These are phyloP conservation scores for Sebastes vulpes DNA, from an alignment of 2,797 vertebrate species.

Conservation along the genomic window DNA sequence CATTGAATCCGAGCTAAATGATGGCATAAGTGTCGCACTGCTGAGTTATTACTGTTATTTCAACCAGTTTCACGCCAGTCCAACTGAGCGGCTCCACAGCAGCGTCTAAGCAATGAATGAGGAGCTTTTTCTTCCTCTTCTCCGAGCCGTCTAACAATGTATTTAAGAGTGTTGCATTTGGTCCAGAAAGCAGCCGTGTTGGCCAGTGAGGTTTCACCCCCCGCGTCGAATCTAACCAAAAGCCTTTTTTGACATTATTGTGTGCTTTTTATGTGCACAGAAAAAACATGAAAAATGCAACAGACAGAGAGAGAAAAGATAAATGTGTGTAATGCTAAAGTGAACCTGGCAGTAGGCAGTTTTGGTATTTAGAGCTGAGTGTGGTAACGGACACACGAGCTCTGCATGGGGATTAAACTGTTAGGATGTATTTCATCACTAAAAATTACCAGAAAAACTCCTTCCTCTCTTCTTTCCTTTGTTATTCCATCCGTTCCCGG, in stretches of 20 bases:
- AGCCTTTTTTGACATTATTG: conserved; percentile 22
- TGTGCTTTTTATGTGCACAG: conserved; percentile 10
- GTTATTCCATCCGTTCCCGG: conserved; percentile 17
- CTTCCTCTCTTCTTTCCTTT: not conserved
- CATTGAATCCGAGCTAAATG: not conserved
- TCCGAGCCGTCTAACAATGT: not conserved
- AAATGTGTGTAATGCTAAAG: conserved; percentile 32
- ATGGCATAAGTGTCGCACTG: not conserved
- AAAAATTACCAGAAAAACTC: not conserved
- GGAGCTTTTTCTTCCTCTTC: not conserved
- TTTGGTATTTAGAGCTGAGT: conserved; percentile 24
- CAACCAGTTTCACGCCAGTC: not conserved
- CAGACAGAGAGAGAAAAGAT: not conserved
- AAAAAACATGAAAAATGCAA: not conserved
- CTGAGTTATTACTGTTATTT: not conserved
- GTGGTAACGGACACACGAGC: not conserved
- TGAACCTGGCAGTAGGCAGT: conserved; percentile 30
- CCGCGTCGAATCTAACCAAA: conserved; percentile 8
- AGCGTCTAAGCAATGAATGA: not conserved
- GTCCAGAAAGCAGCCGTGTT: conserved; percentile 4
- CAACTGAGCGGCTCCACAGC: not conserved
- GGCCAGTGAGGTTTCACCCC: conserved; percentile 18
- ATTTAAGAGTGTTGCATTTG: not conserved
- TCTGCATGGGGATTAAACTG: not conserved
- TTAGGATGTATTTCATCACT: conserved; percentile 6